Conservation (phyloP, 2,113 vertebrate genomes). For the Dipodomys spectabilis region DNA sequence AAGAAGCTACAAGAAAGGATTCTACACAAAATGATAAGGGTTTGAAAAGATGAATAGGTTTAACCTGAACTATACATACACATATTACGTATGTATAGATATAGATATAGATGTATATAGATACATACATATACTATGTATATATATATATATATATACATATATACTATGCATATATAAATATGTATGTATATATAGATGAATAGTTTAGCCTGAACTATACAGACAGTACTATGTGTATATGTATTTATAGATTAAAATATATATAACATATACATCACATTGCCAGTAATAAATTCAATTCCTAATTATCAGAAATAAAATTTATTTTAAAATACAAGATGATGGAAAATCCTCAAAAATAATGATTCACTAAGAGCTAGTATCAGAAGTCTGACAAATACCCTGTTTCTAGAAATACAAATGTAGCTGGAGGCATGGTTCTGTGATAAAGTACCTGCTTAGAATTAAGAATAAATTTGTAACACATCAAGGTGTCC, state of each 20-base stretch:
- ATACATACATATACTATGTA: neutral
- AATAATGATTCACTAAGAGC: slow-evolving; percentile 9
- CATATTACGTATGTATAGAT: neutral
- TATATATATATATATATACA: too few species aligned
- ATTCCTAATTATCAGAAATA: too few species aligned
- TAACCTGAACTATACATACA: neutral
- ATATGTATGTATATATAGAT: neutral
- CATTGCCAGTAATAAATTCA: neutral
- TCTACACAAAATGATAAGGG: neutral
- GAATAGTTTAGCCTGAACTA: neutral
- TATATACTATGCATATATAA: too few species aligned
- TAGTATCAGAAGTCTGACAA: neutral
- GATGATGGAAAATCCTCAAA: neutral
- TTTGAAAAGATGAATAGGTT: neutral
- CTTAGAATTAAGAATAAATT: neutral
- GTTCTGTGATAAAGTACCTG: too few species aligned
- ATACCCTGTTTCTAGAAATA: neutral
- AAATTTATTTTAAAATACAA: neutral
- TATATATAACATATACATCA: neutral
- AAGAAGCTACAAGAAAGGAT: neutral
- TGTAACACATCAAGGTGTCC: neutral
- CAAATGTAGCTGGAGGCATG: neutral
- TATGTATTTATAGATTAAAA: too few species aligned
- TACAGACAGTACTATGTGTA: neutral
- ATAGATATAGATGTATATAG: too few species aligned